These are phyloP conservation scores for Drosophila colorata DNA, from an alignment of 2,888 invertebrate species.

Conservation along the genomic window DNA sequence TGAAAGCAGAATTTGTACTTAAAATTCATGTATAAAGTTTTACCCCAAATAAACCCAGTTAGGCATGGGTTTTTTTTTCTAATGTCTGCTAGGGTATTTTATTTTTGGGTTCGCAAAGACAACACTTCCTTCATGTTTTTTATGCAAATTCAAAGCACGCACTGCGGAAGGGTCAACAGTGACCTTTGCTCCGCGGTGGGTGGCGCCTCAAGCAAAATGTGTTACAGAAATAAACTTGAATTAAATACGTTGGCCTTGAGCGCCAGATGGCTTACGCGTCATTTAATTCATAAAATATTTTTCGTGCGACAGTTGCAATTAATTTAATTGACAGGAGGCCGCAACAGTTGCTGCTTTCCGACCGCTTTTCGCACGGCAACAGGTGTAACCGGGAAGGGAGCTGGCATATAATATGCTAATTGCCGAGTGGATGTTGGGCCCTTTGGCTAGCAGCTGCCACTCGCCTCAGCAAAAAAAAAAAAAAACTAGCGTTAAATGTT, in stretches of 20 bases:
- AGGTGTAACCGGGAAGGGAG: background rate
- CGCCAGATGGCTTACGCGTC: background rate
- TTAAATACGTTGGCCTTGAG: conserved; percentile 5
- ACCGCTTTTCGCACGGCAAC: conserved; percentile 4
- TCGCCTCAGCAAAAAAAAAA: background rate
- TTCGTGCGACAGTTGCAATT: conserved; percentile 14
- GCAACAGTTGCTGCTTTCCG: background rate
- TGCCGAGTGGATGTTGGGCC: background rate
- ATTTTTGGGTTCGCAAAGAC: background rate
- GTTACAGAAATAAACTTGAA: background rate
- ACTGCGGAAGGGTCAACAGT: background rate
- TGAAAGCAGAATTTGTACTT: background rate
- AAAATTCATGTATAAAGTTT: background rate
- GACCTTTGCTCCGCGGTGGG: background rate
- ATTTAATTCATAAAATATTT: conserved; percentile 11
- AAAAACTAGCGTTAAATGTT: too few species aligned
- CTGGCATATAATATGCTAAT: conserved; percentile 12
- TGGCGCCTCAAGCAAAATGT: too few species aligned
- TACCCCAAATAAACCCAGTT: background rate
- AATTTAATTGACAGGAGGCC: conserved; percentile 14
- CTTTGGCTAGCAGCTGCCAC: background rate
- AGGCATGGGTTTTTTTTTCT: too few species aligned
- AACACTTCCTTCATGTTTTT: background rate
- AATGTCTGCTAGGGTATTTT: background rate
- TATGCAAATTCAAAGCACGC: conserved; percentile 1